Base-by-base conservation (phyloP, 2,888 invertebrate species). In the Ennomos quercinarius region DNA sequence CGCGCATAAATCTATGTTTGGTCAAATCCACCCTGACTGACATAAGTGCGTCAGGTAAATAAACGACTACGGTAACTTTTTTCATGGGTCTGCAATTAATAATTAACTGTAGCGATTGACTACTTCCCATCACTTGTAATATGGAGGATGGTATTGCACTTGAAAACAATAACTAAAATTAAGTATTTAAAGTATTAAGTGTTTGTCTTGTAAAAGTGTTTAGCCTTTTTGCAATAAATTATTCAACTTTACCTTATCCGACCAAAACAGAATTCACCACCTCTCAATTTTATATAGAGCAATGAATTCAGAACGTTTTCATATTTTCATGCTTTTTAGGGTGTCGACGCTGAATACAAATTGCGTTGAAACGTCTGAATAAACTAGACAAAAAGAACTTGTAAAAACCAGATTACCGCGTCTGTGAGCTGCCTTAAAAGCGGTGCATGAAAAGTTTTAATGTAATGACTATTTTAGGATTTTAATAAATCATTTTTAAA, bases 341-440 rank as follows among this genome's bases (percentile, higher is more conserved):
- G 68, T 57, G 68, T 61, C 67, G 47, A 50, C 68, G 63, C 66
- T 76, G 80, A 80, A 86, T 83, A 84, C 78, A 81, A 85, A 86
- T 83, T 73, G 70, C 67, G 70, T 69, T 75, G 68, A 76, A 72
- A 59, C 46, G 40, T 57, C 34, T 46, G 37, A 56, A 51, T 56
- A 50, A 51, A 65, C 56, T 46, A 47, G 44, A 61, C 61, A 61
- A 64, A 59, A 64, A 66, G 65, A 65, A 63, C 48, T 57, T 41
- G 17, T 66, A 62, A 68, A 66, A 62, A 64, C 61, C 60, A 50
- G 61, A 53, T 48, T 52, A 42, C 57, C n/a, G 34, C n/a, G 10
- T 46, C 46, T 40, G 17, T 17, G 8, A 43, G 8, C 10, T 10
- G 46, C 3, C 13, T n/a, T 41, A 40, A 41, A 48, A 49, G 34